A percentile compares a stretch with the other conserved stretches of the same genome.
phyloP scores from a whole-genome alignment of 2,797 vertebrate genomes.

The Sebastes hopkinsi region DNA sequence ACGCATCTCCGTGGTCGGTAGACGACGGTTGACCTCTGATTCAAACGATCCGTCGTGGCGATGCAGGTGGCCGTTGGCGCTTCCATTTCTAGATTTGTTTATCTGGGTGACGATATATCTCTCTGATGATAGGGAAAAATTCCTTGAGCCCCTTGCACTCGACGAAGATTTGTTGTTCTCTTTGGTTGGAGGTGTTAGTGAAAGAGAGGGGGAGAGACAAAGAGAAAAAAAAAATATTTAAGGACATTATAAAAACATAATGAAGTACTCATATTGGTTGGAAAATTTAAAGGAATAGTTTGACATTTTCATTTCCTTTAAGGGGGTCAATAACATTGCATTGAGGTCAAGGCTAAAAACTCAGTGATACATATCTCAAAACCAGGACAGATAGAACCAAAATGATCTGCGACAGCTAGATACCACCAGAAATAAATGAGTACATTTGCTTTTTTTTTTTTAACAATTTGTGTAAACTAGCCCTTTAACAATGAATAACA shows the following conservation, averaged over 20 bases:
- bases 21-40: slow-evolving; percentile 58
- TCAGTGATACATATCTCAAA: neutral
- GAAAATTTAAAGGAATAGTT: too few species aligned
- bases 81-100: slow-evolving; percentile 81
- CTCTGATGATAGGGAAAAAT: slow-evolving; percentile 89
- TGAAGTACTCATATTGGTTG: neutral
- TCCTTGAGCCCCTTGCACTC: slow-evolving; percentile 82
- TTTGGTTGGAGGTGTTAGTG: slow-evolving; percentile 29
- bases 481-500: neutral
- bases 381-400: neutral
- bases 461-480: neutral
- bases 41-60: slow-evolving; percentile 69
- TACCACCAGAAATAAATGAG: neutral
- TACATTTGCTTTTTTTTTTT: neutral
- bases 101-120: slow-evolving; percentile 84
- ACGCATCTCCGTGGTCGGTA: slow-evolving; percentile 65
- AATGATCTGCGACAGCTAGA: neutral
- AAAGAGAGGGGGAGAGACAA: neutral
- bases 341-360: neutral
- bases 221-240: slow-evolving; percentile 16
- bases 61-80: slow-evolving; percentile 61
- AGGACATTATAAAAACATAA: neutral
- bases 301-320: neutral
- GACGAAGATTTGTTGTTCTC: slow-evolving; percentile 73
- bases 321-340: neutral